Evolutionary conservation across 2,797 vertebrate species (phyloP), one percentile per base, ranked within the genome.

Genomic region (Enteromius viviparus): DNA sequence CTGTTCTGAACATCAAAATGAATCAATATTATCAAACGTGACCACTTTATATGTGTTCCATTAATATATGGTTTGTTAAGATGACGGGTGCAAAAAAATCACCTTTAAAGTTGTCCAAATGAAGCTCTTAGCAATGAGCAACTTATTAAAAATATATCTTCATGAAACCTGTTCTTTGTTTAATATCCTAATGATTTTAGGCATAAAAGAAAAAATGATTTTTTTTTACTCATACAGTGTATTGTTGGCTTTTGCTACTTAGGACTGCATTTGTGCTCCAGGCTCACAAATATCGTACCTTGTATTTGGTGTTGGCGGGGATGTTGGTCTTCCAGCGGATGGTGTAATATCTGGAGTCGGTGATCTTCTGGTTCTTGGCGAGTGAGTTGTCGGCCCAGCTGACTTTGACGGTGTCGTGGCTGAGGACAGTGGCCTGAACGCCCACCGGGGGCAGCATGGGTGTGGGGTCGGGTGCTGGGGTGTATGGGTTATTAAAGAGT

Each of bases 371-470:
- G 93, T 97, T 99, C 92, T 99, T 99, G 51, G 97, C 96, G 88
- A 99, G 94, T 0, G 98, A 98, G 95, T 98, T 99, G 95, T 99
- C 98, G 0, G 98, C 98, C 98, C 98, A 99, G 81, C 96, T 98
- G 79, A 99, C 96, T 90, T 96, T 95, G 88, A 99, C 95, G 93
- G 97, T 96, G 92, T 99, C 98, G 47, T 98, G 97, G 91, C 95
- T 97, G 93, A 99, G 91, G 85, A 98, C 98, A 14, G 96, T 96
- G 87, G 98, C 96, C 94, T 99, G 98, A 91, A 99, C 98, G 69
- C 98, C 98, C 95, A 99, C 98, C 0, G 98, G 98, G 29, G 98
- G 98, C 95, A 99, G 96, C 97, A 99, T 99, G 93, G 98, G 98
- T 84, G 96, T 95, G 70, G 97, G 97, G 92, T 99, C 98, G 94